These are phyloP conservation scores for Choloepus didactylus DNA, from an alignment of 2,797 vertebrate genomes.

Conservation along the genomic window DNA sequence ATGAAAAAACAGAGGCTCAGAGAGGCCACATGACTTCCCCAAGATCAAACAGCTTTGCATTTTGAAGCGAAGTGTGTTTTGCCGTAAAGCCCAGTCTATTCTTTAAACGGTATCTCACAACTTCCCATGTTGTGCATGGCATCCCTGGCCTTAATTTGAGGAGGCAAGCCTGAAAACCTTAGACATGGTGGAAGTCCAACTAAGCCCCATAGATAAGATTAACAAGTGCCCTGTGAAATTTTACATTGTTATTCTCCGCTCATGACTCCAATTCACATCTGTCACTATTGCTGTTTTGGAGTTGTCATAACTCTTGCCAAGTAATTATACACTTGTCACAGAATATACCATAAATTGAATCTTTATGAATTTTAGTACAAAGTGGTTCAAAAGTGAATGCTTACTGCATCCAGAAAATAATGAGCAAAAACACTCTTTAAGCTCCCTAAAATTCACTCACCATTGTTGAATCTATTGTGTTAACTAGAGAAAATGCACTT, in stretches of 20 bases:
- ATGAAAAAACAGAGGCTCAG: slow-evolving; percentile 39
- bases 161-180: slow-evolving; percentile 63
- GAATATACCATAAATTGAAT: slow-evolving; percentile 74
- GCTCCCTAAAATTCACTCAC: slow-evolving; percentile 61
- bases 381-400: slow-evolving; percentile 70
- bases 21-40: not conserved
- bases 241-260: slow-evolving; percentile 61
- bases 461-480: slow-evolving; percentile 68
- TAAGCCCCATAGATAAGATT: slow-evolving; percentile 64
- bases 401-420: slow-evolving; percentile 80
- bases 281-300: slow-evolving; percentile 70
- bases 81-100: not conserved
- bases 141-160: slow-evolving; percentile 66
- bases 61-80: not conserved
- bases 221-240: slow-evolving; percentile 68
- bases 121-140: not conserved
- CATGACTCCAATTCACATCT: slow-evolving; percentile 68
- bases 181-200: slow-evolving; percentile 58
- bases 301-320: slow-evolving; percentile 71
- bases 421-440: slow-evolving; percentile 65
- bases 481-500: slow-evolving; percentile 65
- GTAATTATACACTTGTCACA: slow-evolving; percentile 75
- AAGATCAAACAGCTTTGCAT: slow-evolving; percentile 37
- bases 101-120: not conserved
- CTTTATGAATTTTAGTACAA: slow-evolving; percentile 54